Evolutionary conservation across 2,888 invertebrate species (phyloP), one percentile per base, ranked within the genome.

Genomic region (Drosophila pseudotalamancana): DNA sequence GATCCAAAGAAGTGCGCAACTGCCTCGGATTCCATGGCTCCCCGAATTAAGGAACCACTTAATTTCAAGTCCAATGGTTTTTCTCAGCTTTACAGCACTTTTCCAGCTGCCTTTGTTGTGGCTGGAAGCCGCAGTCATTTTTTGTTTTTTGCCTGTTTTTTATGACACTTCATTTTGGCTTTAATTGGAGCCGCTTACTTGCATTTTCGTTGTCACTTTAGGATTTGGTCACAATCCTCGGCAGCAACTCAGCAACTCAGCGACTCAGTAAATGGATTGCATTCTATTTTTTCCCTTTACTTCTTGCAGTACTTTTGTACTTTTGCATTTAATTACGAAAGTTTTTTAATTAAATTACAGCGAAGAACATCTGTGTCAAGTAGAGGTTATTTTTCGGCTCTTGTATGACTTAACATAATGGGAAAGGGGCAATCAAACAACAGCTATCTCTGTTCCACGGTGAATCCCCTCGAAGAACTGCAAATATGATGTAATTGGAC

Each of bases 341-440:
- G 73, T 85, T 85, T 85, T 84, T 87, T 87, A 85, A 85, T 85
- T 85, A 85, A 87, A 85, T 85, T 77, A 84, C 72, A 77, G 67
- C 50, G 69, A 54, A 67, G 79, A 71, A 77, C 87, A 87, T 87
- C 82, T 85, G 85, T 85, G 82, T 85, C 79, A 78, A 72, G 56
- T 55, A 70, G 87, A 67, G 72, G 66, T 77, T 70, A 29, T 57
- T 35, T 54, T 66, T 62, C 40, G 45, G 19, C 19, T 25, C 63
- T 65, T 63, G 57, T 63, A 65, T 62, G 68, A 60, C 56, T 65
- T 66, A 50, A 60, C 61, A 75, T 73, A 73, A 67, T 49, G 49
- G 6, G 25, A 3, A 11, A 14, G 25, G 16, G 11, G 42, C 39
- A 16, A 23, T 14, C 9, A 29, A 53, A 9, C 11, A 19, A 19